Conservation (phyloP, 1,140 invertebrate species). For the Anastrepha obliqua region DNA sequence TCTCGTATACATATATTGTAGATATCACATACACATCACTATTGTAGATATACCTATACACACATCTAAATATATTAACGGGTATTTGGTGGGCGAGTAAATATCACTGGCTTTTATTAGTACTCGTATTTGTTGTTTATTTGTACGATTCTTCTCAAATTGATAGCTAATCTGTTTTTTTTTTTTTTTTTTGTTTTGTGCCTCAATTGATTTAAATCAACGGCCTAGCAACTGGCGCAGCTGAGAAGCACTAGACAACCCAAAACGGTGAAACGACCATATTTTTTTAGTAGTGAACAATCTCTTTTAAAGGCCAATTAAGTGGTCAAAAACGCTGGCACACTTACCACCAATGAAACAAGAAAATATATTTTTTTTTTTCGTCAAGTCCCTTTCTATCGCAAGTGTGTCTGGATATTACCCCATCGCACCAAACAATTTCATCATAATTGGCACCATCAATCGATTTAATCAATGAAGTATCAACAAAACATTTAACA, state of each 20-base stretch:
- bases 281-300: too few species aligned
- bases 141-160: background rate
- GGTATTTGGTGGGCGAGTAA: background rate
- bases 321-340: background rate
- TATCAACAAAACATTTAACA: slow-evolving; percentile 1
- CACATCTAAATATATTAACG: background rate
- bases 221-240: background rate
- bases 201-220: slow-evolving; percentile 36
- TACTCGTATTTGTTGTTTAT: background rate
- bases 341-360: background rate
- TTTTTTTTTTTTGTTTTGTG: background rate
- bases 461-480: slow-evolving; percentile 7
- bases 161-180: background rate
- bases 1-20: too few species aligned
- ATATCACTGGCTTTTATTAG: background rate
- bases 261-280: background rate
- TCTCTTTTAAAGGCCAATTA: background rate
- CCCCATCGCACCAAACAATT: background rate
- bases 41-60: too few species aligned
- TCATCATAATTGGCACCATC: background rate
- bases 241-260: background rate
- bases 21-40: too few species aligned
- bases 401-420: background rate
- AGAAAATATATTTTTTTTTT: background rate
- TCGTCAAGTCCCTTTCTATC: too few species aligned